Base-by-base conservation (phyloP, 2,888 invertebrate genomes). In the Neria commutata region DNA sequence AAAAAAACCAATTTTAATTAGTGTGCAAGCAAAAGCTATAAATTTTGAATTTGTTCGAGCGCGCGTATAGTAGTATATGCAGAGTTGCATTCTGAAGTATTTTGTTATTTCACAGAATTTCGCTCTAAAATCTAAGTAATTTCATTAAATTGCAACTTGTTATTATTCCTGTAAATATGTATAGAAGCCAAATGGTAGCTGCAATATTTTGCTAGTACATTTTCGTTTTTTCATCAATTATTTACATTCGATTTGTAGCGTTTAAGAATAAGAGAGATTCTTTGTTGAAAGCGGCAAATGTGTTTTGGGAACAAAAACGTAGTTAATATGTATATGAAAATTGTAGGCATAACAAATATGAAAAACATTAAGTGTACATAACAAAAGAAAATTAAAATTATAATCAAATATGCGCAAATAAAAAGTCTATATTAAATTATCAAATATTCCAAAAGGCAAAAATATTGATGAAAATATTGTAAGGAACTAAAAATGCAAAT, bases 271-370 rank as follows among this genome's bases (percentile, higher is more conserved):
- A 51, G 14, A 34, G 19, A 51, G 6, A 42, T 3, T 19, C 65
- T 61, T 68, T 64, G 67, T 63, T 54, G 54, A 63, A 68, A 60
- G 62, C 63, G 61, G 63, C 62, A 64, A 63, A 72, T 71, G 79
- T 74, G 76, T 78, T 77, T 78, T 78, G 79, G 79, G 79, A 79
- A 75, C 79, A 79, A 79, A 17, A 70, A 74, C 69, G 72, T 78
- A 78, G 78, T 75, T 76, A 71, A 76, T 72, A 67, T 37, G 19
- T 26, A 34, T 46, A 49, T 40, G 26, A 51, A 62, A 54, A 61
- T 55, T 48, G 42, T 59, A 64, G 56, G 40, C 29, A 54, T 56
- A 64, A 60, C 50, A 61, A 60, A 25, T 60, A 56, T 59, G 60
- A 56, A 58, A 52, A 60, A 58, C 62, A 65, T 47, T 5, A 16